Evolutionary conservation across 2,113 vertebrate species (phyloP).

Genomic region (Chauna torquata): DNA sequence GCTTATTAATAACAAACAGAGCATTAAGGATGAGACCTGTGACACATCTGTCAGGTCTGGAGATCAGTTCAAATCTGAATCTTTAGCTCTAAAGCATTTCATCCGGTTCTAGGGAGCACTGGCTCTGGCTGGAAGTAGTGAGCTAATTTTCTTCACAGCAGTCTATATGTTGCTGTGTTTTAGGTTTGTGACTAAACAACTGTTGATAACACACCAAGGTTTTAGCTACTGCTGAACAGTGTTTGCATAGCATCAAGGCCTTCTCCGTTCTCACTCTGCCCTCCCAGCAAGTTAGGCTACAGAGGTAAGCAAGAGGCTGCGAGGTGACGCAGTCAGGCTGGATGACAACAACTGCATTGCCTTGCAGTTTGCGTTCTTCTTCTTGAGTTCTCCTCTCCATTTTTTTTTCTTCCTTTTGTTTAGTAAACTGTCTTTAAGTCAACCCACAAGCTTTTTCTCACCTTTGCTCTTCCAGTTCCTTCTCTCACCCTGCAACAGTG

Average conservation of each 20-base stretch:
- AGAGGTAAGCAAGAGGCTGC: neutral
- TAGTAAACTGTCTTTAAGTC: neutral
- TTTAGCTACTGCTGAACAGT: neutral
- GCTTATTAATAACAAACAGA: neutral
- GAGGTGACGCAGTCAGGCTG: neutral
- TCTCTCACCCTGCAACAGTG: neutral
- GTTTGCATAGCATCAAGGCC: neutral
- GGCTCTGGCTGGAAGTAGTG: neutral
- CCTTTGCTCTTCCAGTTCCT: neutral
- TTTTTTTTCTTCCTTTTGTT: neutral
- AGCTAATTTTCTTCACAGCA: neutral
- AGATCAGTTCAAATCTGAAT: neutral
- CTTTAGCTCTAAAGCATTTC: neutral
- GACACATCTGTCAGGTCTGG: neutral
- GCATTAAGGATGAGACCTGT: neutral
- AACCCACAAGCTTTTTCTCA: neutral
- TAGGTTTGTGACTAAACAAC: neutral
- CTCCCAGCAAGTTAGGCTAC: neutral
- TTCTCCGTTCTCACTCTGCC: neutral
- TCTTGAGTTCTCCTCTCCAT: neutral
- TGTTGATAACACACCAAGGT: neutral
- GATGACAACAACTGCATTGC: neutral
- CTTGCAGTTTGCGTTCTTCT: no score
- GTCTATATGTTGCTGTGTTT: fast-evolving
- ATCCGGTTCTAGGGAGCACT: neutral